A percentile compares a stretch with the other conserved stretches of the same genome.
These are phyloP conservation scores for Paraescarpia echinospica DNA, from an alignment of 1,140 invertebrate species.

Conservation along the genomic window DNA sequence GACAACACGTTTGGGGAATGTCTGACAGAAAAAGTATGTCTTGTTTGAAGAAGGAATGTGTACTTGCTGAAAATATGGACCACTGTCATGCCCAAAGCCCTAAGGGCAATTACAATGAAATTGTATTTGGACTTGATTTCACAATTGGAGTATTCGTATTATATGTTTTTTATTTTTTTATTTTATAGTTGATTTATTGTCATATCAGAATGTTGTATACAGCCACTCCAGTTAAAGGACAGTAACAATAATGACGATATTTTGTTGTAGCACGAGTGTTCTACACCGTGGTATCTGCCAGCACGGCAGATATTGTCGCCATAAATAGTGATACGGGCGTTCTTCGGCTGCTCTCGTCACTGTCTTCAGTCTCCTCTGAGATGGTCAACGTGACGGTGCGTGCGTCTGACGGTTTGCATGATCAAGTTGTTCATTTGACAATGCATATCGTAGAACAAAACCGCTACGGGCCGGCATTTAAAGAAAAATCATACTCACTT, in stretches of 20 bases:
- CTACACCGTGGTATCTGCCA: not conserved
- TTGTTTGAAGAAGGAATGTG: too few species aligned
- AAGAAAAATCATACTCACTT: conserved; percentile 12
- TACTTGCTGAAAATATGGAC: too few species aligned
- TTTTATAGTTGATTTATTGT: not conserved
- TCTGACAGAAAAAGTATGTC: too few species aligned
- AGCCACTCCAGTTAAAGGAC: not conserved
- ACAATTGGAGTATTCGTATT: too few species aligned
- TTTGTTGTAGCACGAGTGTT: not conserved
- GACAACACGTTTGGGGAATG: too few species aligned
- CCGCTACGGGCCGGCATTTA: conserved; percentile 39
- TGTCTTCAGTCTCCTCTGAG: not conserved
- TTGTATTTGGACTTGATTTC: not conserved
- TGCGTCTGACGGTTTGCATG: conserved; percentile 16
- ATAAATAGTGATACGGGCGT: not conserved
- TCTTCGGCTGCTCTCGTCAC: not conserved
- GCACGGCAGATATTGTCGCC: not conserved
- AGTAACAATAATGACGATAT: too few species aligned
- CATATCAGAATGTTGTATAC: not conserved
- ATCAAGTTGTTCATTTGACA: conserved; percentile 29
- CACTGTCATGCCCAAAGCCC: too few species aligned
- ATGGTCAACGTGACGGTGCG: conserved; percentile 11
- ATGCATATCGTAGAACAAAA: conserved; percentile 42
- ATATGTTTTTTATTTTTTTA: not conserved
- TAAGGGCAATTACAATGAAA: not conserved